Evolutionary conservation across 2,797 vertebrate genomes (phyloP).

Genomic region (Urophycis tenuis): DNA sequence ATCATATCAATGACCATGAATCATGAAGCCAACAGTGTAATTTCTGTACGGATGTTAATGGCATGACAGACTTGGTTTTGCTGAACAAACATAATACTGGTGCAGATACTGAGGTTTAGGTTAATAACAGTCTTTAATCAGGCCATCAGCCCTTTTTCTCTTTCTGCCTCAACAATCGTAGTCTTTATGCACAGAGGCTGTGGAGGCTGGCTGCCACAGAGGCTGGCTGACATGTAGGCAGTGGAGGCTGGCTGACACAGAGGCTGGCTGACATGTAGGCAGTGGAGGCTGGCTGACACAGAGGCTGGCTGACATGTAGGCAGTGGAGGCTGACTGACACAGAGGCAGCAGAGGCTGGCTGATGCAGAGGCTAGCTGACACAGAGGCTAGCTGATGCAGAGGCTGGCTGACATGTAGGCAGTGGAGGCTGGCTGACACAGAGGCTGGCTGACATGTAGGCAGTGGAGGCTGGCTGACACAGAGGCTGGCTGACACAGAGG

Average conservation of each 20-base stretch:
- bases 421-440: no score
- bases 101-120: constrained; percentile 20
- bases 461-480: no score
- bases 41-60: neutral
- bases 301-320: no score
- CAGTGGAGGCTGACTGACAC: no score
- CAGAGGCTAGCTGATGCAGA: no score
- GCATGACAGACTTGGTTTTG: neutral
- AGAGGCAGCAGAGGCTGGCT: no score
- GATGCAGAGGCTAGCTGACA: no score
- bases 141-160: constrained; percentile 21
- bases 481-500: no score
- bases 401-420: no score
- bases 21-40: neutral
- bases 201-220: constrained; percentile 31
- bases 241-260: constrained; percentile 13
- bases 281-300: no score
- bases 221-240: neutral
- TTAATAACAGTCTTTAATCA: constrained; percentile 18
- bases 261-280: no score
- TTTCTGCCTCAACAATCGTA: constrained; percentile 49
- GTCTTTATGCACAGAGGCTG: constrained; percentile 52
- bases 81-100: constrained; percentile 12
- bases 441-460: no score
- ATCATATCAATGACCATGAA: neutral